Evolutionary conservation across 92 coral and sea anemone species (phyloP).

Genomic region (Porites cylindrica): DNA sequence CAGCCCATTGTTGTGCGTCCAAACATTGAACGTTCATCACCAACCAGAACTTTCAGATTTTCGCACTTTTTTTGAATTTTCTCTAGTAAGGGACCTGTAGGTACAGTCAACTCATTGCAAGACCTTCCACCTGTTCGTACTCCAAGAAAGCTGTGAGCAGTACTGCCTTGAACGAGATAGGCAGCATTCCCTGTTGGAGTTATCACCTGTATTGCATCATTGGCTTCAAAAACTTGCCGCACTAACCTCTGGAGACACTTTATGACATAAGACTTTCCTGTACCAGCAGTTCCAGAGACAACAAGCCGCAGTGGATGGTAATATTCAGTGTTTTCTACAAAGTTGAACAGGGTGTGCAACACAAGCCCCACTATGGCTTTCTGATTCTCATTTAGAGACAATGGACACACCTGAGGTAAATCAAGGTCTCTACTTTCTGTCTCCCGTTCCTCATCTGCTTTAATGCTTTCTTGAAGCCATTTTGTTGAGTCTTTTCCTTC

Average conservation of each 20-base stretch:
- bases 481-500: no score
- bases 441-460: neutral
- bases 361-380: slow-evolving; percentile 36
- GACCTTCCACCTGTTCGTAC: slow-evolving; percentile 48
- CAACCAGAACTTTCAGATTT: neutral
- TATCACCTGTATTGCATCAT: neutral
- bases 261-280: slow-evolving; percentile 53
- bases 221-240: neutral
- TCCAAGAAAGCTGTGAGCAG: slow-evolving; percentile 55
- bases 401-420: slow-evolving; percentile 50
- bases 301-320: neutral
- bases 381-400: slow-evolving; percentile 39
- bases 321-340: neutral
- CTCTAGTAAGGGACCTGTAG: neutral
- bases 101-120: slow-evolving; percentile 1
- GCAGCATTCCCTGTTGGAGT: slow-evolving; percentile 47
- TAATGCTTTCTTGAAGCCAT: no score
- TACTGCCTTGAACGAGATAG: slow-evolving; percentile 57
- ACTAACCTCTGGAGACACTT: slow-evolving; percentile 20
- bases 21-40: slow-evolving; percentile 39
- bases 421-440: neutral
- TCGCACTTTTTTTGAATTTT: neutral
- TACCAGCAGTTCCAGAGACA: slow-evolving; percentile 47
- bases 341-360: slow-evolving; percentile 15
- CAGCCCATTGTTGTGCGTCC: slow-evolving; percentile 46